A percentile compares a stretch with the other conserved stretches of the same genome.
Conservation (phyloP, 1,140 invertebrate species). For the Macrostomum lignano region DNA sequence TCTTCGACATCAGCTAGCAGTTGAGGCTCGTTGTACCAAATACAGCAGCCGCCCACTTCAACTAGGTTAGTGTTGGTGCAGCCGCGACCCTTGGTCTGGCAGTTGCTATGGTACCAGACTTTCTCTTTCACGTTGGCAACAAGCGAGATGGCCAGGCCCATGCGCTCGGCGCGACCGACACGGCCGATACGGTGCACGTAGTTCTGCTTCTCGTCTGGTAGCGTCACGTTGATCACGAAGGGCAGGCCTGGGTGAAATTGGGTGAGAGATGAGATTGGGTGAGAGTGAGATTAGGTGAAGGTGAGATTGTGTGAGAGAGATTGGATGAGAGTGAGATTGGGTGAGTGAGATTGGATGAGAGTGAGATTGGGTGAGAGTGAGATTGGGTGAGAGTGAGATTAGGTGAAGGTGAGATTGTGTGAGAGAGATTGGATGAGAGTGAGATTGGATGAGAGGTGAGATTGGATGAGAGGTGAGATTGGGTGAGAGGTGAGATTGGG, state of each 20-base stretch:
- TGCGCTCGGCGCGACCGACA: constrained; percentile 82
- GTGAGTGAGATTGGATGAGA: too few relatives aligned
- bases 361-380: too few relatives aligned
- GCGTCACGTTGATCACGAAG: constrained; percentile 75
- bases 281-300: too few relatives aligned
- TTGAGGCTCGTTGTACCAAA: constrained; percentile 88
- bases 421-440: too few relatives aligned
- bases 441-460: too few relatives aligned
- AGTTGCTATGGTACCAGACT: constrained; percentile 39
- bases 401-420: too few relatives aligned
- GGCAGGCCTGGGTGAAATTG: neutral
- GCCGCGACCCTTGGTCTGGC: constrained; percentile 50
- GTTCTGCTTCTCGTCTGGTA: constrained; percentile 84
- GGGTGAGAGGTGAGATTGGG: too few relatives aligned
- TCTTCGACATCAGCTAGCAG: constrained; percentile 88
- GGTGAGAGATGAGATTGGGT: too few relatives aligned
- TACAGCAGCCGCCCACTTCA: constrained; percentile 57
- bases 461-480: too few relatives aligned
- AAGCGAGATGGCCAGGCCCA: constrained; percentile 88
- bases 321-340: too few relatives aligned
- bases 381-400: too few relatives aligned
- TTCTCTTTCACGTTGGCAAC: constrained; percentile 79
- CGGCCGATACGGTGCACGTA: constrained; percentile 94
- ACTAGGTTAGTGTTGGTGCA: constrained; percentile 71
- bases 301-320: too few relatives aligned